These are phyloP conservation scores for Metalampra italica DNA, from an alignment of 2,888 invertebrate genomes.

Conservation along the genomic window DNA sequence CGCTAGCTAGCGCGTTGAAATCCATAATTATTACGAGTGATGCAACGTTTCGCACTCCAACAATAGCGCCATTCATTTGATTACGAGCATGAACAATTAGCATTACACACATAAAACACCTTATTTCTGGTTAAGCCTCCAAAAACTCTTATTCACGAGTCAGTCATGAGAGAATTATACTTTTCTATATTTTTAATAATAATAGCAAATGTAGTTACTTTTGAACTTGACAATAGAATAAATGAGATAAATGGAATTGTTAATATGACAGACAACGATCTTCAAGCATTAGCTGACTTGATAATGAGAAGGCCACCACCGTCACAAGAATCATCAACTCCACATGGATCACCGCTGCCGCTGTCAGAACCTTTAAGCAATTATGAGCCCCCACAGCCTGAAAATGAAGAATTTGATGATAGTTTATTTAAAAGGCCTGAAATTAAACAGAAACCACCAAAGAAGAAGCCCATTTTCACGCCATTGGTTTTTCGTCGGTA, in stretches of 20 bases:
- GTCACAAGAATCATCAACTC: neutral
- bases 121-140: constrained; percentile 2
- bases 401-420: too few species aligned
- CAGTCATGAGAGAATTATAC: constrained; percentile 1
- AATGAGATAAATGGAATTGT: neutral
- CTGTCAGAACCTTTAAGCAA: neutral
- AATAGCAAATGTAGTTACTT: neutral
- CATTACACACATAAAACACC: constrained; percentile 5
- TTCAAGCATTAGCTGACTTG: neutral
- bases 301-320: neutral
- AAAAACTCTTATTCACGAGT: neutral
- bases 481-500: neutral
- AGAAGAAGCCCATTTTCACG: neutral
- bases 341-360: neutral
- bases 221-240: neutral
- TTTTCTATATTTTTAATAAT: neutral
- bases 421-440: neutral
- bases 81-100: constrained; percentile 1
- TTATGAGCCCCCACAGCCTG: too few species aligned
- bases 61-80: constrained; percentile 1
- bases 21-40: neutral
- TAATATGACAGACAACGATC: neutral
- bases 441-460: neutral
- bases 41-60: neutral
- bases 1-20: neutral